Evolutionary conservation across 2,888 invertebrate genomes (phyloP).

Genomic region (Azorinus chamasolen): DNA sequence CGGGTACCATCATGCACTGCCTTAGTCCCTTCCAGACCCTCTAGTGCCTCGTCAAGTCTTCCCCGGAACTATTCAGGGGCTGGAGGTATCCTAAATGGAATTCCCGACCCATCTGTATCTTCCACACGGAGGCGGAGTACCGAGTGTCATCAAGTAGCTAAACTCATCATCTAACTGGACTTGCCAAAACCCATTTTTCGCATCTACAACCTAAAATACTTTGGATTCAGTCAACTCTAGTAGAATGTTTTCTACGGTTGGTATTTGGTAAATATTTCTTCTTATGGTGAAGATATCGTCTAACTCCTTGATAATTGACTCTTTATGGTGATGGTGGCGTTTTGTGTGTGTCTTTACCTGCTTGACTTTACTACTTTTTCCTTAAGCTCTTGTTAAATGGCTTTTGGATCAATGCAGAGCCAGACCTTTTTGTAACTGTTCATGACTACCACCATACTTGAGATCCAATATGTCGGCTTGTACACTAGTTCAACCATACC

Average conservation of each 20-base stretch:
- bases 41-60: slow-evolving; percentile 28
- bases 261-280: slow-evolving; percentile 50
- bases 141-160: slow-evolving; percentile 38
- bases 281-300: too few species aligned
- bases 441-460: slow-evolving; percentile 51
- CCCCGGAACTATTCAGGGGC: slow-evolving; percentile 42
- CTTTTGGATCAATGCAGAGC: slow-evolving; percentile 61
- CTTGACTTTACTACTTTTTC: too few species aligned
- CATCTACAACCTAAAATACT: slow-evolving; percentile 38
- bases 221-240: slow-evolving; percentile 35
- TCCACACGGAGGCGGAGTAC: slow-evolving; percentile 44
- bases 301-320: too few species aligned
- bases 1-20: slow-evolving; percentile 36
- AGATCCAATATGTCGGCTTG: slow-evolving; percentile 63
- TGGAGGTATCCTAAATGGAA: slow-evolving; percentile 55
- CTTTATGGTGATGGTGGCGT: too few species aligned
- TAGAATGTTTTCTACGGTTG: slow-evolving; percentile 54
- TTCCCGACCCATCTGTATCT: slow-evolving; percentile 26
- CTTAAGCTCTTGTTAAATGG: slow-evolving; percentile 57
- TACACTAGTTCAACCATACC: slow-evolving; percentile 42
- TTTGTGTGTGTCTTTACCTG: too few species aligned
- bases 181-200: slow-evolving; percentile 43
- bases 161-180: slow-evolving; percentile 27
- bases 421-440: slow-evolving; percentile 37
- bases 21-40: slow-evolving; percentile 21